phyloP scores from a whole-genome alignment of 1,140 invertebrate species.

The Plutomurus gul region DNA sequence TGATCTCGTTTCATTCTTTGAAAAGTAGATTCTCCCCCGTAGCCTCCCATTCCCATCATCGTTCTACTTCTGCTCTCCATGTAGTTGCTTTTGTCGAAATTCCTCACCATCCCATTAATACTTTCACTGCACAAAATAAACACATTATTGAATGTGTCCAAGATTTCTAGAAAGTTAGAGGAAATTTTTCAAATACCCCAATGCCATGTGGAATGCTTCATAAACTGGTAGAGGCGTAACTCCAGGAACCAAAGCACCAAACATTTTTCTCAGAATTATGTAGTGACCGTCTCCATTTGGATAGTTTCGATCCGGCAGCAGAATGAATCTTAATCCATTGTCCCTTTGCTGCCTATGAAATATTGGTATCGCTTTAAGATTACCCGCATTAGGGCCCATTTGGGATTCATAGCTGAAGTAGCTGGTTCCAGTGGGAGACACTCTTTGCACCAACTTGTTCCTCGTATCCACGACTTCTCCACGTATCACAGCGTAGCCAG shows the following conservation, averaged over 20 bases:
- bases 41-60: background rate
- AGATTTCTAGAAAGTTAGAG: background rate
- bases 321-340: slow-evolving; percentile 9
- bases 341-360: slow-evolving; percentile 39
- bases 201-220: slow-evolving; percentile 41
- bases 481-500: background rate
- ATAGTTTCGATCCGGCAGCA: slow-evolving; percentile 40
- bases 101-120: slow-evolving; percentile 32
- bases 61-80: background rate
- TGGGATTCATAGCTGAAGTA: slow-evolving; percentile 25
- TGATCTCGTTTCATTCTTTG: background rate
- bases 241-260: background rate
- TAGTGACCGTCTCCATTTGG: slow-evolving; percentile 44
- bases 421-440: background rate
- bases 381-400: too few relatives aligned
- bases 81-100: background rate
- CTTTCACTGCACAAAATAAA: slow-evolving; percentile 23
- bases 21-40: background rate
- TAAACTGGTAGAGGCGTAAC: slow-evolving; percentile 18
- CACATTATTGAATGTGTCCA: background rate
- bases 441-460: slow-evolving; percentile 42
- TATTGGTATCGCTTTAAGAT: too few relatives aligned
- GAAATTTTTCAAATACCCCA: slow-evolving; percentile 31
- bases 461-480: slow-evolving; percentile 36
- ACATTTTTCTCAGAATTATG: slow-evolving; percentile 37